Conservation (phyloP, 2,113 vertebrate genomes). For the Craseonycteris thonglongyai region DNA sequence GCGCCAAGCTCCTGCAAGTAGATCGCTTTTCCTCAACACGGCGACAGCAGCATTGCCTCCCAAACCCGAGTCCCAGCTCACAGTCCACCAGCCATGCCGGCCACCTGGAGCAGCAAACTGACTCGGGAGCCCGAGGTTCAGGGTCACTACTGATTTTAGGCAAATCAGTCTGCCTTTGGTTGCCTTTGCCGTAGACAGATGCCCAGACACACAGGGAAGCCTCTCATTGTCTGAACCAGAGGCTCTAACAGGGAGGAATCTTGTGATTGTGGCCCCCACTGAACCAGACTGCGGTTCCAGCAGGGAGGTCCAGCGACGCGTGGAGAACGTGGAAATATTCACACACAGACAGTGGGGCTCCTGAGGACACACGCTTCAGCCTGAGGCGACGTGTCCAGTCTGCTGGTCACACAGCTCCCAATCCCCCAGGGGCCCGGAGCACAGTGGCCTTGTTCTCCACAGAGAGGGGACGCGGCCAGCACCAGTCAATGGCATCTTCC, state of each 20-base stretch:
- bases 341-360: fast-evolving
- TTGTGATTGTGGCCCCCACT: not conserved
- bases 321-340: not conserved
- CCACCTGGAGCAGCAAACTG: no score
- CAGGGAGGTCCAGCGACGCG: not conserved
- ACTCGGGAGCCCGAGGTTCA: fast-evolving
- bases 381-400: fast-evolving
- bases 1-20: not conserved
- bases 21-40: fast-evolving
- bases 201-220: not conserved
- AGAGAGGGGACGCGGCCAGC: not conserved
- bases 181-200: not conserved
- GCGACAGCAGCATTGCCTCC: fast-evolving
- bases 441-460: fast-evolving
- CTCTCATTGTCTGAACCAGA: not conserved
- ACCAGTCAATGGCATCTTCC: no score
- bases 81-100: fast-evolving
- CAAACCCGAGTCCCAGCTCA: fast-evolving
- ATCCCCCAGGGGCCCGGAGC: not conserved
- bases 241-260: not conserved
- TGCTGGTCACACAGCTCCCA: fast-evolving
- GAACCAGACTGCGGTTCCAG: not conserved
- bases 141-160: not conserved
- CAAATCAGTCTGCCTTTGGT: not conserved
- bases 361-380: not conserved